Base-by-base conservation (phyloP, 92 coral and sea anemone species). In the Blastomussa wellsi region DNA sequence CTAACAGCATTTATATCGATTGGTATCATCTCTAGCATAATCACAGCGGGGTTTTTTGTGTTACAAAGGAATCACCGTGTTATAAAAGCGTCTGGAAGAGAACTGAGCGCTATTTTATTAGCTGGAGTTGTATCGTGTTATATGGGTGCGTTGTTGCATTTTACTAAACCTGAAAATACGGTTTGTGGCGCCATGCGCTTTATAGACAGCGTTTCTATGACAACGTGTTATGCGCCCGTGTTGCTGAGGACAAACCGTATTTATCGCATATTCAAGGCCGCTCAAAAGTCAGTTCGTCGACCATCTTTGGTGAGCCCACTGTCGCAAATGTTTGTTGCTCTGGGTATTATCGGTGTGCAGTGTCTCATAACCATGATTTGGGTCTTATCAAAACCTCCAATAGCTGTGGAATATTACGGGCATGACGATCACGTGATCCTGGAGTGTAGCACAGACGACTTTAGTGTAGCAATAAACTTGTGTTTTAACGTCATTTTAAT, bases 171-270 rank as follows among this genome's bases (percentile, higher is more conserved):
- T 24, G 77, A 86, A 24, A 69, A 79, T 16, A 77, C 80, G 14
- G 57, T 91, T 11, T 97, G 99, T 53, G 80, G 87, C 22, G 57
- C 92, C 38, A 72, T 84, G 28, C 89, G 98, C 55, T 95, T 95
- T 70, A 37, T 79, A 0, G 91, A 92, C 14, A 91, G 98, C 1
- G 92, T 94, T 12, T 95, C 94, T 69, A 89, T 90, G 79, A 91
- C 95, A 3, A 66, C 85, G 72, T 96, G 98, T 75, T 96, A 96
- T 89, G 99, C 99, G 1, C 99, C 99, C 1, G 88, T 96, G 33
- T 84, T 96, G 38, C 88, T 96, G 93, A 89, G 95, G 53, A 94
- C 98, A 87, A 96, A 91, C 82, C 86, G 99, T 39, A 96, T 96
- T 64, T 95, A 93, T 81, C 95, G 99, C 33, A 96, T 96, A 42